phyloP scores from a whole-genome alignment of 2,888 invertebrate genomes.

The Hypsopygia costalis region DNA sequence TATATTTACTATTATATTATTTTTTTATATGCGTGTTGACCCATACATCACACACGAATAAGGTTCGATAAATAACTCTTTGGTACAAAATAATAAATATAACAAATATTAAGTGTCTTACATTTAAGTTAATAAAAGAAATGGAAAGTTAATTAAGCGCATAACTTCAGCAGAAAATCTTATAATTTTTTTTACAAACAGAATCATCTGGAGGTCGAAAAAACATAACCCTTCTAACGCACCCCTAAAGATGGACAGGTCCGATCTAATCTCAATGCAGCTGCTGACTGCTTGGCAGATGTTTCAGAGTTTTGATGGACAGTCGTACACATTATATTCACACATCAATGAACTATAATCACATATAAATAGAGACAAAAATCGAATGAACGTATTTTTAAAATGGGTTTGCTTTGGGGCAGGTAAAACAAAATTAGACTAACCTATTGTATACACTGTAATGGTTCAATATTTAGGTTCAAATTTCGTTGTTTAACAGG shows the following conservation, averaged over 20 bases:
- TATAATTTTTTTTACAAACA: neutral
- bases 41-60: no score
- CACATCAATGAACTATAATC: conserved; percentile 2
- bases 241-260: conserved; percentile 51
- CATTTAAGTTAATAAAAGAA: neutral
- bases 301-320: conserved; percentile 31
- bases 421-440: conserved; percentile 4
- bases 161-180: neutral
- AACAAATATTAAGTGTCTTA: no score
- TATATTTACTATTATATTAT: no score
- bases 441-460: neutral
- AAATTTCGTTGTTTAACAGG: conserved; percentile 1
- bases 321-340: conserved; percentile 10
- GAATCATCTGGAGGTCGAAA: conserved; percentile 2
- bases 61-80: no score
- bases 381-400: neutral
- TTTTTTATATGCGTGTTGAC: no score
- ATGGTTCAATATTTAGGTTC: conserved; percentile 2
- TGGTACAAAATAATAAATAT: no score
- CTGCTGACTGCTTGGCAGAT: conserved; percentile 73
- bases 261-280: conserved; percentile 67
- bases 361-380: neutral
- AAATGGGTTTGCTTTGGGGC: neutral
- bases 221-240: conserved; percentile 50
- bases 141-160: neutral